Percentiles rank a stretch among this genome's conserved stretches.
Conservation (phyloP, 1,140 invertebrate species). For the Carcinoscorpius rotundicauda region DNA sequence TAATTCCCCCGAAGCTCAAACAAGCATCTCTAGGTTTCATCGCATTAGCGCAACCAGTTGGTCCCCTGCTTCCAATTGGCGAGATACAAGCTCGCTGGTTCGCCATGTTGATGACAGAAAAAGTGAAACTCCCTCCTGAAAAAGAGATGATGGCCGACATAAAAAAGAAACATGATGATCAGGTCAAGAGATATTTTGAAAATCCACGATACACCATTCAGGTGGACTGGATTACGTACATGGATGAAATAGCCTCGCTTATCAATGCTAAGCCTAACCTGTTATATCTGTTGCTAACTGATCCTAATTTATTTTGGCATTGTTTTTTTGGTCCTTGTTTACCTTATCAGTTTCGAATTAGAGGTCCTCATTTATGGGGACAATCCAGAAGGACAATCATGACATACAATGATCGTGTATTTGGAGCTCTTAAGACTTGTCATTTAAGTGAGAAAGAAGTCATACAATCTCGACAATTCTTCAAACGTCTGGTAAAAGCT, state of each 20-base stretch:
- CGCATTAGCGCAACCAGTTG: constrained; percentile 39
- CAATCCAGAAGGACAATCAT: background rate
- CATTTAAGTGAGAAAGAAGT: no score
- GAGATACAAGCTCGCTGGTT: constrained; percentile 41
- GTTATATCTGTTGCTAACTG: constrained; percentile 27
- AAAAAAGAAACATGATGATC: constrained; percentile 22
- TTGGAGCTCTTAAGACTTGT: background rate
- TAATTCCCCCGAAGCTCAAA: constrained; percentile 31
- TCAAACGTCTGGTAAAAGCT: no score
- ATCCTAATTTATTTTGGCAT: constrained; percentile 28
- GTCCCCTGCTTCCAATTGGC: constrained; percentile 38
- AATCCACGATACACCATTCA: constrained; percentile 35
- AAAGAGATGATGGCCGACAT: constrained; percentile 32
- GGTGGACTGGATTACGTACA: constrained; percentile 31
- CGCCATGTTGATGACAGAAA: constrained; percentile 16
- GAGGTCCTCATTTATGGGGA: constrained; percentile 30
- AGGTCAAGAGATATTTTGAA: constrained; percentile 25
- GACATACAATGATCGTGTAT: background rate
- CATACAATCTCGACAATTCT: no score
- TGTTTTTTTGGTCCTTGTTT: constrained; percentile 30
- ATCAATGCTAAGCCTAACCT: constrained; percentile 30
- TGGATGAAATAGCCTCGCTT: constrained; percentile 31
- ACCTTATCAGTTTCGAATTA: constrained; percentile 34
- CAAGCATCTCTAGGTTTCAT: constrained; percentile 37
- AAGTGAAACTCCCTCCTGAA: constrained; percentile 22